phyloP scores from a whole-genome alignment of 2,113 vertebrate species.

The Felis catus region F.catus_Fca126_mat1.0 CM031415.1:161901501-161902000 shows the following conservation, averaged over 20 bases:
- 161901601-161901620: neutral
- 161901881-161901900: neutral
- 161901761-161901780: neutral
- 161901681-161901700: neutral
- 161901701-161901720: neutral
- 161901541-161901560: neutral
- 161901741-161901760: neutral
- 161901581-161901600: neutral
- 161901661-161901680: neutral
- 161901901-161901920: neutral
- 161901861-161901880: neutral
- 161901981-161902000: neutral
- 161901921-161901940: neutral
- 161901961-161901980: neutral
- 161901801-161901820: neutral
- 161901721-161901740: neutral
- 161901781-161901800: neutral
- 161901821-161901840: neutral
- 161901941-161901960: neutral
- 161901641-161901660: neutral
- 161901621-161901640: neutral
- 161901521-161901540: neutral
- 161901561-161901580: neutral
- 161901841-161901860: neutral
- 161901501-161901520: conserved; percentile 10